Base-by-base conservation (phyloP, 2,797 vertebrate species). In the Megaceryle alcyon region DNA sequence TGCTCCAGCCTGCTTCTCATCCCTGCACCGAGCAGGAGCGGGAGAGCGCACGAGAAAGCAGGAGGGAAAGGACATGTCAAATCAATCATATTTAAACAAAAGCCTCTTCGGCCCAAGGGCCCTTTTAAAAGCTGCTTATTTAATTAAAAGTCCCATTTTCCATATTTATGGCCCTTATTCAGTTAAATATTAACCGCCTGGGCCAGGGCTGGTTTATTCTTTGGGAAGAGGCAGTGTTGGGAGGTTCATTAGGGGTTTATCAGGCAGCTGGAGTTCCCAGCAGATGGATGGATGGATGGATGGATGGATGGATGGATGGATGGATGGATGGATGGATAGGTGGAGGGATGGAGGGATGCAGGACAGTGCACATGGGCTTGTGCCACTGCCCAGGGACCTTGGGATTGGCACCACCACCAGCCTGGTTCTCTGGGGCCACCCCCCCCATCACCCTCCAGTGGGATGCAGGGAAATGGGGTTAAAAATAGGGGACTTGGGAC, bases 31-130 rank as follows among this genome's bases (percentile, higher is more conserved):
- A 64, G 91, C 33, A 37, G 93, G 85, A 86, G 86, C 87, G 71
- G 82, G 63, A 94, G 95, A 59, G 75, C 92, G 93, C 2, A 1
- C 49, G 87, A 82, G 82, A 54, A 89, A 81, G 51, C 33, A 6
- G 85, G 95, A 98, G 97, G 87, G 85, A 96, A 96, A 98, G 97
- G 94, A 97, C 88, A 73, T 94, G 97, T 98, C 97, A 98, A 98
- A 99, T 99, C 99, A 99, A 99, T 99, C 99, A 99, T 99, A 98
- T 99, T 99, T 99, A 99, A 99, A 99, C 99, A 99, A 99, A 99
- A 99, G 99, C 98, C 97, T 98, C 98, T 97, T 95, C 97, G 96
- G 98, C 99, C 98, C 99, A 98, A 98, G 99, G 99, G 99, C 98
- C 98, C 99, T 98, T 99, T 99, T 99, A 99, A 99, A 98, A 99